phyloP scores from a whole-genome alignment of 2,797 vertebrate species.

The Macrochelys suwanniensis region DNA sequence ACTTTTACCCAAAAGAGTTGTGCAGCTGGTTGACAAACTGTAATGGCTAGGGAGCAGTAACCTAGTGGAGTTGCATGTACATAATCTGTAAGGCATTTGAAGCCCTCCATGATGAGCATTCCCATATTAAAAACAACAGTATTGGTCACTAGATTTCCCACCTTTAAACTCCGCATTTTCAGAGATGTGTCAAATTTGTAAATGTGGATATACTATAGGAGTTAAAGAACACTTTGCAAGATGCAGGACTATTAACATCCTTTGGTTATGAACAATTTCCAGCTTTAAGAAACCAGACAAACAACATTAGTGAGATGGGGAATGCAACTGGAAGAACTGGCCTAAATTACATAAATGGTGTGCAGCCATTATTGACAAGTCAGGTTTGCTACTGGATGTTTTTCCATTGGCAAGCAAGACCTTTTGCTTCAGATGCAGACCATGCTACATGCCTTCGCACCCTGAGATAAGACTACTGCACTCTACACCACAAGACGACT shows the following conservation, averaged over 20 bases:
- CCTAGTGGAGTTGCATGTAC: neutral
- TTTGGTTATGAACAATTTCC: neutral
- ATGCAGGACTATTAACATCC: neutral
- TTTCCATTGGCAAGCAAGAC: neutral
- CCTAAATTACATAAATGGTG: fast-evolving
- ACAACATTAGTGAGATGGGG: fast-evolving
- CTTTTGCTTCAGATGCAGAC: neutral
- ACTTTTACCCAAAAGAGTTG: neutral
- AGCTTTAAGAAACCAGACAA: neutral
- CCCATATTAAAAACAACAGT: neutral
- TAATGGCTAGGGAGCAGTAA: neutral
- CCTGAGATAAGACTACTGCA: neutral
- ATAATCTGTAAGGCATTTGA: neutral
- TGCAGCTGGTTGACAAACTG: neutral
- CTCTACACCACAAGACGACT: neutral
- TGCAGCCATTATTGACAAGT: fast-evolving
- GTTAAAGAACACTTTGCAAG: neutral
- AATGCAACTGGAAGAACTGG: neutral
- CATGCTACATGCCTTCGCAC: fast-evolving
- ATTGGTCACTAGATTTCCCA: neutral
- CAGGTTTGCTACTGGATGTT: neutral
- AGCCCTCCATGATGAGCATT: neutral
- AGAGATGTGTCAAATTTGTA: neutral
- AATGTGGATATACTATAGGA: neutral
- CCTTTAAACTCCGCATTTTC: fast-evolving